phyloP scores from a whole-genome alignment of 2,888 invertebrate genomes.

The Loripinus fragilis region DNA sequence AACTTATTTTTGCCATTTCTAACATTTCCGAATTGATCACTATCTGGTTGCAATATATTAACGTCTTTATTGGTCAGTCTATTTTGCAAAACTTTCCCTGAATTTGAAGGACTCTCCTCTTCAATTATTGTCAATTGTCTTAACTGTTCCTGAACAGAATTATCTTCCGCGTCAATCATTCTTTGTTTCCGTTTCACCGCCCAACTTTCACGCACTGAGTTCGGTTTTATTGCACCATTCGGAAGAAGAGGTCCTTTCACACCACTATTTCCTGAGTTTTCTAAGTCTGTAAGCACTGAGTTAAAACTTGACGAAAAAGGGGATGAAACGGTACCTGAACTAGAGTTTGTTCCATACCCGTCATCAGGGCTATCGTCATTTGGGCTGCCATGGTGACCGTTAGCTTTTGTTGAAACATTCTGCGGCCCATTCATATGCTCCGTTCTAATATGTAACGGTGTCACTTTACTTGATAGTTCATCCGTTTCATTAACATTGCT shows the following conservation, averaged over 20 bases:
- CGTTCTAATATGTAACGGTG: constrained; percentile 52
- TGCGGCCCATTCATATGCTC: constrained; percentile 33
- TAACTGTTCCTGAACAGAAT: constrained; percentile 71
- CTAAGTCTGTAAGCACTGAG: constrained; percentile 62
- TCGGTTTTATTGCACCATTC: constrained; percentile 64
- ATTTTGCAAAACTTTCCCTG: constrained; percentile 11
- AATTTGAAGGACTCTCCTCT: constrained; percentile 67
- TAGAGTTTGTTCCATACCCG: constrained; percentile 75
- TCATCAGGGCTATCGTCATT: constrained; percentile 65
- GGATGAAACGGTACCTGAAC: constrained; percentile 73
- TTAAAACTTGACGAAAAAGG: constrained; percentile 73
- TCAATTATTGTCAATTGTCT: constrained; percentile 74
- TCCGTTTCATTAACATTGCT: not conserved
- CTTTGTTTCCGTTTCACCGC: constrained; percentile 65
- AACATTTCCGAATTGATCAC: not conserved
- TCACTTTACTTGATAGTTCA: constrained; percentile 33
- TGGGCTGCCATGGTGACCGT: constrained; percentile 45
- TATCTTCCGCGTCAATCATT: constrained; percentile 66
- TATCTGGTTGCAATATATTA: constrained; percentile 11
- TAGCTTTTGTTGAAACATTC: constrained; percentile 27
- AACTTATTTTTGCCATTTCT: constrained; percentile 2
- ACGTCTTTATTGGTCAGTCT: not conserved
- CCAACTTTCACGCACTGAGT: constrained; percentile 58
- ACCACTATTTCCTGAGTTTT: constrained; percentile 58
- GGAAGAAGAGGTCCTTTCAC: constrained; percentile 53